Percentiles rank a stretch among this genome's conserved stretches.
Conservation (phyloP, 2,888 invertebrate species). For the Lamproptera curius region DNA sequence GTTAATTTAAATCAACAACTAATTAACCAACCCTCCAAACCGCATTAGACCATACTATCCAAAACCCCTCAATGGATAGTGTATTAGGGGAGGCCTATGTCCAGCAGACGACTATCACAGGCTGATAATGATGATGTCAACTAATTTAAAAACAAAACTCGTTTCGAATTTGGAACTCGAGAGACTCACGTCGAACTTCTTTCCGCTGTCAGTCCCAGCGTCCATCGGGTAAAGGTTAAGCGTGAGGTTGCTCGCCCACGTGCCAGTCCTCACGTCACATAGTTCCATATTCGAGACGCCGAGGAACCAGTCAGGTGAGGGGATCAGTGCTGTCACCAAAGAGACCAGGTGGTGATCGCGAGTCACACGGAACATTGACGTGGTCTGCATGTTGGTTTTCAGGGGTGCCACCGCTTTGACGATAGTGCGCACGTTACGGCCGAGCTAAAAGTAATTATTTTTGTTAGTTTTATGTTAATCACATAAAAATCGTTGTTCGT, state of each 20-base stretch:
- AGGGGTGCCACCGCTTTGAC: slow-evolving; percentile 60
- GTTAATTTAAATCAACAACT: too few relatives aligned
- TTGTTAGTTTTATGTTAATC: too few relatives aligned
- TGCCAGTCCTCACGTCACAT: slow-evolving; percentile 84
- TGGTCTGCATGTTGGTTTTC: slow-evolving; percentile 45
- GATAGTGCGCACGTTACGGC: slow-evolving; percentile 52
- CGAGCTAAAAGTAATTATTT: slow-evolving; percentile 39
- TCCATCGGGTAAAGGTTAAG: slow-evolving; percentile 96
- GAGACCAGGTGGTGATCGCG: slow-evolving; percentile 57
- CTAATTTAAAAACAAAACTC: too few relatives aligned
- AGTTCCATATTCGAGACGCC: slow-evolving; percentile 94
- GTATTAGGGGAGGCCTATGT: too few relatives aligned
- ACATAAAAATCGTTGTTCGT: too few relatives aligned
- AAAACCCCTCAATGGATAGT: too few relatives aligned
- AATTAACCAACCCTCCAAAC: too few relatives aligned
- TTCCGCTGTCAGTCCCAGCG: slow-evolving; percentile 96
- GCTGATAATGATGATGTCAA: too few relatives aligned
- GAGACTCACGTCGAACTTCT: slow-evolving; percentile 88
- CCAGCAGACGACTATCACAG: too few relatives aligned
- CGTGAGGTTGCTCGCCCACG: slow-evolving; percentile 87
- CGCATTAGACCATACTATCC: too few relatives aligned
- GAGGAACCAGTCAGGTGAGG: slow-evolving; percentile 97
- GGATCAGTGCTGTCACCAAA: slow-evolving; percentile 56
- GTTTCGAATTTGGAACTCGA: not conserved
- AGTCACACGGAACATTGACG: slow-evolving; percentile 55